Evolutionary conservation across 2,888 invertebrate genomes (phyloP), one percentile per base, ranked within the genome.

Genomic region (Diabrotica balteata): DNA sequence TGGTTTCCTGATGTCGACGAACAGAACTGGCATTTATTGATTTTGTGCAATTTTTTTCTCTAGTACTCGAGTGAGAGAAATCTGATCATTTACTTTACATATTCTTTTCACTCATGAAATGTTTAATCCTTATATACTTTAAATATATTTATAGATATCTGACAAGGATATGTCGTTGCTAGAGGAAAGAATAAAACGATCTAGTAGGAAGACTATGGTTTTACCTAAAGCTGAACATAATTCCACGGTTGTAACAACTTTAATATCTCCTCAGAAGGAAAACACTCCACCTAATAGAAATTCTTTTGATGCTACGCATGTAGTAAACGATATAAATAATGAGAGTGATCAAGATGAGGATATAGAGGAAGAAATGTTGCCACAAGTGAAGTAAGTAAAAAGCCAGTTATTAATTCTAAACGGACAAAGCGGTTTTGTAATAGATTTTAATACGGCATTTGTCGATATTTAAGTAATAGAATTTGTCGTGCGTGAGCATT

Each of bases 171-270:
- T 94, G 80, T 95, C 96, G 0, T 87, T 98, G 76, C 85, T 99
- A 58, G 98, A 98, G 79, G 98, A 99, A 84, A 89, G 98, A 57
- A 97, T 99, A 66, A 98, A 98, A 82, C 89, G 98, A 43, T 93
- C 95, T 1, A 90, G 91, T 69, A 93, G 93, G 81, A 87, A 86
- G 82, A 32, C 85, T 77, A 88, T 84, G 75, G 71, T 71, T 7
- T 75, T 78, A 63, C 76, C 77, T n/a, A 75, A 74, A 67, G 54
- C 66, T 4, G 69, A 67, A 8, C 47, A 68, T 42, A 71, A 72
- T 60, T 54, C 72, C 4, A 69, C 77, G 54, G 70, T 70, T 49
- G 64, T 70, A 4, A 62, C 59, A 5, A 44, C 63, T 9, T 64
- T 67, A 7, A 70, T 70, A 47, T 70, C 71, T 10, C 70, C 73